Conservation (phyloP, 2,888 invertebrate genomes). For the Aleiodes leptofemur region DNA sequence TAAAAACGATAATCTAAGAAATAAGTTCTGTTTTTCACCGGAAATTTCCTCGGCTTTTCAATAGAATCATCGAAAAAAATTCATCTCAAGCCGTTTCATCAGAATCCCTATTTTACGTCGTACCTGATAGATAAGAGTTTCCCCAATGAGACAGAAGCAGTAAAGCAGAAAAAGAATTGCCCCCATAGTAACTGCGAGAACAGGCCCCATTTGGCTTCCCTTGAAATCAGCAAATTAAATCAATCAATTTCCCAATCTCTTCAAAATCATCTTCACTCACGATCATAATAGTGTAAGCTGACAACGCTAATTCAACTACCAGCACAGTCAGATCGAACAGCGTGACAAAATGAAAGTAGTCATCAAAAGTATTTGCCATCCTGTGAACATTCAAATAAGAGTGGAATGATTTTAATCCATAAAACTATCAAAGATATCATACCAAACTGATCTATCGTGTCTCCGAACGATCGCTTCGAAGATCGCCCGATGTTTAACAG, state of each 20-base stretch:
- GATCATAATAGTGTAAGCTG: conserved; percentile 55
- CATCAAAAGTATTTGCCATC: conserved; percentile 58
- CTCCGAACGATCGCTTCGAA: conserved; percentile 50
- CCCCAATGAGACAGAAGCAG: conserved; percentile 56
- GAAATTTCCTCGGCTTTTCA: no score
- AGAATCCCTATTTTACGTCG: no score
- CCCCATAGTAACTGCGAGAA: conserved; percentile 47
- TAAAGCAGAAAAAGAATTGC: conserved; percentile 51
- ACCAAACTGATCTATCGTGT: conserved; percentile 56
- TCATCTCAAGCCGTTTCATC: no score
- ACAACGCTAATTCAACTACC: conserved; percentile 57
- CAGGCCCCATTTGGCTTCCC: conserved; percentile 44
- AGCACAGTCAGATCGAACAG: conserved; percentile 58
- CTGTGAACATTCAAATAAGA: conserved; percentile 38
- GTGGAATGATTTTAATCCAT: no score
- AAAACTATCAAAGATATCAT: neutral
- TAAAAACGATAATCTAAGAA: no score
- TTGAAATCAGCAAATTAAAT: conserved; percentile 16
- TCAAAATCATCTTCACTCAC: conserved; percentile 34
- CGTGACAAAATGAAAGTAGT: conserved; percentile 57
- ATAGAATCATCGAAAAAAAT: no score
- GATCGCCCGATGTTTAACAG: conserved; percentile 43
- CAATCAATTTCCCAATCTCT: neutral
- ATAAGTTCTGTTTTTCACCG: no score
- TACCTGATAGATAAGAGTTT: conserved; percentile 55